phyloP scores from a whole-genome alignment of 1,140 invertebrate species.

The Chlorops oryzae region DNA sequence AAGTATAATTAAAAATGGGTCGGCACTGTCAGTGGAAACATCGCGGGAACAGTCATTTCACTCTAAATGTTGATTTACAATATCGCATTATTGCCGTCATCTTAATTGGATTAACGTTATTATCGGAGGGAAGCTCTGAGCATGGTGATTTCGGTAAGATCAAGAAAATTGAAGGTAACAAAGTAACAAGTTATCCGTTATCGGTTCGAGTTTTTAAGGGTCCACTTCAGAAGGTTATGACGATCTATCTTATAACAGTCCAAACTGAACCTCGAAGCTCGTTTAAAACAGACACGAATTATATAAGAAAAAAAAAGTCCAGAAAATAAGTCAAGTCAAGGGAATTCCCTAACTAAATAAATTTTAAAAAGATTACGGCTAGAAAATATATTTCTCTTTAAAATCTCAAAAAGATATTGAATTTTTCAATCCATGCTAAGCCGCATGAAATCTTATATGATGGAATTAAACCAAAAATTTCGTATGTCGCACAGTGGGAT shows the following conservation, averaged over 20 bases:
- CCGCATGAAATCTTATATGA: too few relatives aligned
- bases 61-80: neutral
- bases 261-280: neutral
- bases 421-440: too few relatives aligned
- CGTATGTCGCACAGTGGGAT: too few relatives aligned
- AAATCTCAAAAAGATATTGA: too few relatives aligned
- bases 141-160: slow-evolving; percentile 14
- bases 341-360: neutral
- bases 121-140: slow-evolving; percentile 13
- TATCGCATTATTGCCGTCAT: slow-evolving; percentile 14
- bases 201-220: neutral
- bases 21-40: neutral
- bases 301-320: neutral
- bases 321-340: neutral
- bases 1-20: too few relatives aligned
- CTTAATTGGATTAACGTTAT: slow-evolving; percentile 10
- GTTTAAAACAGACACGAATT: neutral
- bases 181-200: neutral
- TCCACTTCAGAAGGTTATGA: neutral
- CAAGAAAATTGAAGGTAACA: neutral
- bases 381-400: too few relatives aligned
- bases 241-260: neutral
- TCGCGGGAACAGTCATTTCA: neutral
- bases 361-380: too few relatives aligned
- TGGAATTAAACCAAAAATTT: too few relatives aligned